These are phyloP conservation scores for Sitta carolinensis DNA, from an alignment of 2,797 vertebrate genomes.

Conservation along the genomic window DNA sequence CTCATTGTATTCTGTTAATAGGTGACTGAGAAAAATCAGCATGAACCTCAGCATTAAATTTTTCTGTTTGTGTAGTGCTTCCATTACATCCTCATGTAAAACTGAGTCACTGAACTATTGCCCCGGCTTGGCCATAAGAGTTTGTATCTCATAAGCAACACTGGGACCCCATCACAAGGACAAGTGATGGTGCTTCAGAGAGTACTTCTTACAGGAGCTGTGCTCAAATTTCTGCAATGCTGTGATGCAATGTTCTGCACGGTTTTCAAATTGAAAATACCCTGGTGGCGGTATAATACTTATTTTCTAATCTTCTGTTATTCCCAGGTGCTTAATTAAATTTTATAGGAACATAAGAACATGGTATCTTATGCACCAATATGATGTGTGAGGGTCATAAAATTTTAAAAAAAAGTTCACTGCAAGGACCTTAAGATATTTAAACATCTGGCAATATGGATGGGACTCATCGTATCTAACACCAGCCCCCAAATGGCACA, in stretches of 20 bases:
- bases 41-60: not conserved
- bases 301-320: not conserved
- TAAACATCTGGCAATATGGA: not conserved
- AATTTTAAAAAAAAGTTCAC: not conserved
- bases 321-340: not conserved
- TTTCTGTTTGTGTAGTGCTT: not conserved
- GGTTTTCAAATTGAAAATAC: not conserved
- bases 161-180: not conserved
- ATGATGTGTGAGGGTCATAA: not conserved
- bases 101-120: not conserved
- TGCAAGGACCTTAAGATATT: not conserved
- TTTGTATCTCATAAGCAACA: not conserved
- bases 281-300: not conserved
- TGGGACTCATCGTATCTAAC: not conserved
- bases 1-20: not conserved
- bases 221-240: not conserved
- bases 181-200: not conserved
- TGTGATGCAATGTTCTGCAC: not conserved
- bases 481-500: not conserved
- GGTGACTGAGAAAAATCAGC: not conserved
- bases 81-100: not conserved
- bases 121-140: not conserved
- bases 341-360: not conserved
- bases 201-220: not conserved
- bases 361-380: not conserved